Evolutionary conservation across 2,113 vertebrate genomes (phyloP), one percentile per base, ranked within the genome.

Genomic region (Ameiurus melas): DNA sequence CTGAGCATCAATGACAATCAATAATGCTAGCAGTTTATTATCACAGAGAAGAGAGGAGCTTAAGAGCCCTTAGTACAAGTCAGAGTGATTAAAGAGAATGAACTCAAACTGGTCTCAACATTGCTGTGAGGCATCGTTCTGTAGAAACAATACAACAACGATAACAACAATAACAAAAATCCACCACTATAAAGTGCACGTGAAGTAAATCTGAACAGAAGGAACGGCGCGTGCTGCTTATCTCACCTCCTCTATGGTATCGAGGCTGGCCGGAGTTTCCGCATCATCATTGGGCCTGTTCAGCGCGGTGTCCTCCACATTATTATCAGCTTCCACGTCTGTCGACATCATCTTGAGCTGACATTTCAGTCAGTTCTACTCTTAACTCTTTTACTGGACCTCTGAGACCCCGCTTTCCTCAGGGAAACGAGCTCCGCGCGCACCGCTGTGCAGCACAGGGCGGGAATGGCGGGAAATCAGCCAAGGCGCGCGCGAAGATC

Each of bases 321-420:
- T 91, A 88, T 90, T 92, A 84, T 94, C 91, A 88, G 84, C 91
- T 91, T 95, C 94, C 94, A 87, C 90, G 77, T 94, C 94, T 86
- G 93, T 89, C 86, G 94, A 94, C 89, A 94, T 88, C 95, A 96
- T 96, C 90, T 93, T 96, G 94, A 88, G 88, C 88, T 91, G 73
- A 90, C 95, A 95, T 95, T 89, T 93, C 95, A 93, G 70, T 85
- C 33, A 22, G 85, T 51, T 81, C 82, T 62, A 71, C 71, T 89
- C n/a, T n/a, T n/a, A n/a, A n/a, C n/a, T n/a, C n/a, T n/a, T n/a
- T n/a, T n/a, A 86, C 66, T 89, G 87, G 60, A 60, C 78, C 86
- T 86, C 78, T 88, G 90, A 87, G 36, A 85, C 57, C 70, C 85
- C 64, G 33, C 57, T 73, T 75, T 57, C 84, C 77, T 51, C 47